Base-by-base conservation (phyloP, 2,888 invertebrate species). In the Incurvaria masculella region DNA sequence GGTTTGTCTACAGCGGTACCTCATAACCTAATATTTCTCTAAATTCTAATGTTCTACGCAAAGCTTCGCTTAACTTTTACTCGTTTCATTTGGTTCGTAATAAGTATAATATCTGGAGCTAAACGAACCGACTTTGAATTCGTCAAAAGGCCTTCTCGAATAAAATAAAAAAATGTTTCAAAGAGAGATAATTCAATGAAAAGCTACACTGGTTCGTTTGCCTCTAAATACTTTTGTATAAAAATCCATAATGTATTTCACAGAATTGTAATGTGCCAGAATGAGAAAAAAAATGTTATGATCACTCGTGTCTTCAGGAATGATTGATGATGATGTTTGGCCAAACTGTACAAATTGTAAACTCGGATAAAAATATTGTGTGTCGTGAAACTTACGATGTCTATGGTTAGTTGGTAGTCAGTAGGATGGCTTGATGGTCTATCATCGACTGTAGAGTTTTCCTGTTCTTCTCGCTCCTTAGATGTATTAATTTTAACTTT, bases 331-430 rank as follows among this genome's bases (percentile, higher is more conserved):
- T 14, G 33, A 33, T 33, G 33, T 33, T 14, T 6, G 33, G 33
- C 5, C 33, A 33, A 33, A 33, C 33, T 33, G 33, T 33, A 33
- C 33, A 33, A 33, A 8, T 33, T 11, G 33, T 6, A 33, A 33
- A 33, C 33, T 33, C 14, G 8, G 33, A 33, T 14, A 14, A 33
- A 33, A 33, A 33, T 33, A 33, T 33, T 33, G 33, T 33, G 33
- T 33, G 33, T 33, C 64, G 63, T 68, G 66, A 67, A 59, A 60
- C 63, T 69, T 76, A 78, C 78, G 78, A 78, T 78, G 70, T 78
- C 78, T 78, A 78, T 78, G 78, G 78, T 78, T 74, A 72, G 60
- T 61, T 42, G 63, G 60, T 63, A 33, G 33, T 33, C 23, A 23
- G 23, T 23, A 23, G 23, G 23, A 4, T 23, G 11, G 8, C 14